Base-by-base conservation (phyloP, 2,888 invertebrate species). In the Mimachlamys varia region DNA sequence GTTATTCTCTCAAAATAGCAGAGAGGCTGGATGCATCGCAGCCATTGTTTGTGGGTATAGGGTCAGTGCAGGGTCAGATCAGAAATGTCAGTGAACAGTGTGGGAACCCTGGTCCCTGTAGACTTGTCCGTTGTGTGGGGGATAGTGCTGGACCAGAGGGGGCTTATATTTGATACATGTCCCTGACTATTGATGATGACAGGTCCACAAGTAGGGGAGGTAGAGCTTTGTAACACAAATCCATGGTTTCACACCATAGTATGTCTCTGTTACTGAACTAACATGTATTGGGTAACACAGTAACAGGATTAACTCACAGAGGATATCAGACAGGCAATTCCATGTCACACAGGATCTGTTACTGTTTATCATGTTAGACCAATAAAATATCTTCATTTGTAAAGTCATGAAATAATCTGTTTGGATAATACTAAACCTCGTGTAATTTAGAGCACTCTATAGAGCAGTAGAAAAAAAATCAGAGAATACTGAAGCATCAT, bases 31-130 rank as follows among this genome's bases (percentile, higher is more conserved):
- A 33, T 76, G 76, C 76, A 76, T 76, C 33, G 76, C 76, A 76
- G 76, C 33, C 76, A 76, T 76, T 76, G 76, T 76, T 76, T 76
- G 76, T 76, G 76, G 19, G 76, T 76, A 76, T 44, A 76, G 76
- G 76, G 76, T 76, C 76, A 76, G 27, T 33, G 33, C 33, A 76
- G 27, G 76, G 76, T 76, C 76, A 76, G 12, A 76, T 76, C 76
- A 76, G 33, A 76, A 76, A 76, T 76, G 76, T 76, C 76, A 76
- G 76, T 12, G 76, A 33, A 7, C 12, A 76, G 76, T 76, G 76
- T 76, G 76, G 76, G 76, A 76, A 76, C 10, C 33, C 27, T 58
- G 53, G 53, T 53, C 17, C 19, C 58, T 7, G 17, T 22, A 22
- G 33, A 22, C 19, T 10, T 76, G 27, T 76, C 76, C 33, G 27